Base-by-base conservation (phyloP, 2,888 invertebrate genomes). In the Drosophila picticornis region DNA sequence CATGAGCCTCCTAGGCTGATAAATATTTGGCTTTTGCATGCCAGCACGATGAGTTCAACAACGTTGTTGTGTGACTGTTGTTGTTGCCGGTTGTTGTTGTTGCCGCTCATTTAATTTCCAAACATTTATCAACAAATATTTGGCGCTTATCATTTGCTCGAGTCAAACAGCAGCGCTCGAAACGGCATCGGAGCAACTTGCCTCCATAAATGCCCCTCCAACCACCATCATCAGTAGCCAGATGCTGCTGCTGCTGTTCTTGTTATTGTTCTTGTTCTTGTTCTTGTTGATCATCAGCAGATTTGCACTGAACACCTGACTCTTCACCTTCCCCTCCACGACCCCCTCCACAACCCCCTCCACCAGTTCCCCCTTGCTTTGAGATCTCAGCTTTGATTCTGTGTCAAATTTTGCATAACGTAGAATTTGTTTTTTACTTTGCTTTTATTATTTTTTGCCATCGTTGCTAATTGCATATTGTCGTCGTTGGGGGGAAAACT, bases 51-150 rank as follows among this genome's bases (percentile, higher is more conserved):
- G 87, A 88, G 90, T 87, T 87, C 90, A 87, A 82, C 90, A 87
- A 82, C 85, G 9, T 40, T 40, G 60, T 60, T 72, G 67, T 65
- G 36, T 67, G 64, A 40, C 13, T 48, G 36, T 53, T 55, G 25
- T 50, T 27, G 61, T 63, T 43, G 60, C 34, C 27, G 29, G 59
- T 56, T 38, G 50, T 46, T 66, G 65, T 65, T 84, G 83, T 70
- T 85, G 86, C 77, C 74, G 81, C 81, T 88, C 86, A 86, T 89
- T 87, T 84, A 84, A 90, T 89, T 90, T 84, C 63, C 84, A 90
- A 87, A 87, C 88, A 88, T 90, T 90, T 90, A 89, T 87, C 76
- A 78, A 89, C 87, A 90, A 87, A 87, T 90, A 87, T 87, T 90
- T 90, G 82, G 68, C 69, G 82, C 88, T 90, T 86, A 86, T 90